A percentile compares a stretch with the other conserved stretches of the same genome.
Evolutionary conservation across 2,888 invertebrate species (phyloP).

Genomic region (Drosophila meridionalis): DNA sequence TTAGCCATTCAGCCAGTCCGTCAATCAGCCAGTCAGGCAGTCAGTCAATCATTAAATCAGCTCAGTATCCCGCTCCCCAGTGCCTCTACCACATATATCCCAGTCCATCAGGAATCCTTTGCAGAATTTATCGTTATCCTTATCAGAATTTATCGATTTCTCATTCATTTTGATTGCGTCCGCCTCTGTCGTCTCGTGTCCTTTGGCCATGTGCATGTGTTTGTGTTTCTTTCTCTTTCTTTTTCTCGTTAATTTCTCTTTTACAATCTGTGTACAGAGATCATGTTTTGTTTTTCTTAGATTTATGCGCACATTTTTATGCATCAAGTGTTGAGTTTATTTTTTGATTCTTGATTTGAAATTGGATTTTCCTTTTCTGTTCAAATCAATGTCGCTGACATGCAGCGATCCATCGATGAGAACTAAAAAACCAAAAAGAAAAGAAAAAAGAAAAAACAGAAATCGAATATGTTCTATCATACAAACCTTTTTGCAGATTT

Average conservation of each 20-base stretch:
- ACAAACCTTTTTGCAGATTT: slow-evolving; percentile 82
- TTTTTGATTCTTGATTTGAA: slow-evolving; percentile 57
- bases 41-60: slow-evolving; percentile 39
- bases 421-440: slow-evolving; percentile 28
- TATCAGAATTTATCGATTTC: slow-evolving; percentile 16
- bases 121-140: slow-evolving; percentile 8
- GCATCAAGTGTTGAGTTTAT: slow-evolving; percentile 60
- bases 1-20: background rate
- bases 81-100: slow-evolving; percentile 13
- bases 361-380: slow-evolving; percentile 23
- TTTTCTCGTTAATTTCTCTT: slow-evolving; percentile 44
- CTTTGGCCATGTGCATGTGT: slow-evolving; percentile 48
- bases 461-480: slow-evolving; percentile 75
- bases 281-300: slow-evolving; percentile 23
- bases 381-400: slow-evolving; percentile 36
- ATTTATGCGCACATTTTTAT: slow-evolving; percentile 69
- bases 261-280: slow-evolving; percentile 7
- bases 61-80: slow-evolving; percentile 15
- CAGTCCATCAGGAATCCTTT: slow-evolving; percentile 1
- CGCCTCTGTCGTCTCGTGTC: slow-evolving; percentile 12
- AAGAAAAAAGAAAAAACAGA: slow-evolving; percentile 21
- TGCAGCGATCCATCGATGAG: slow-evolving; percentile 15
- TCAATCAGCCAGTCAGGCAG: slow-evolving; percentile 2
- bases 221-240: slow-evolving; percentile 1
- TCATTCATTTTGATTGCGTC: slow-evolving; percentile 45